Conservation (phyloP, 2,888 invertebrate genomes). For the Acrocyrtus sp. region DNA sequence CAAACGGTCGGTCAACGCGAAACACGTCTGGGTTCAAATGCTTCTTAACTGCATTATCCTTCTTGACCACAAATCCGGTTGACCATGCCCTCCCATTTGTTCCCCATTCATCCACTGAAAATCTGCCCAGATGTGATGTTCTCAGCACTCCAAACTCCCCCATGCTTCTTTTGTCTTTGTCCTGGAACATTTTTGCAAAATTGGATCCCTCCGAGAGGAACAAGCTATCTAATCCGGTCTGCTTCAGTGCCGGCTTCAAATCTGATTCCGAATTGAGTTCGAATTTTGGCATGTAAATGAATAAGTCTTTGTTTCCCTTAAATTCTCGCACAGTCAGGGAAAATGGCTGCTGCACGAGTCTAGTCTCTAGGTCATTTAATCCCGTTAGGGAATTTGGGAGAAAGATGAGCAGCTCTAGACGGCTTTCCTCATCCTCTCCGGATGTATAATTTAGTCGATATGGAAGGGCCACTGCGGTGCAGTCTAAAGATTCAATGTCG, state of each 20-base stretch:
- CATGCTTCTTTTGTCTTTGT: not conserved
- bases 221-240: slow-evolving; percentile 34
- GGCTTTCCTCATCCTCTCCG: slow-evolving; percentile 67
- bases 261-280: slow-evolving; percentile 69
- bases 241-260: slow-evolving; percentile 14
- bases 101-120: slow-evolving; percentile 50
- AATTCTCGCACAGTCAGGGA: slow-evolving; percentile 68
- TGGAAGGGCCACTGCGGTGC: slow-evolving; percentile 65
- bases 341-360: slow-evolving; percentile 70
- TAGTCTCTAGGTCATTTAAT: slow-evolving; percentile 72
- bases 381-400: slow-evolving; percentile 77
- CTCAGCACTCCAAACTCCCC: slow-evolving; percentile 28
- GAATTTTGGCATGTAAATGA: slow-evolving; percentile 81
- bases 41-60: slow-evolving; percentile 19
- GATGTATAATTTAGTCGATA: slow-evolving; percentile 65
- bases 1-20: slow-evolving; percentile 48
- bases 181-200: slow-evolving; percentile 33
- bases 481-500: slow-evolving; percentile 61
- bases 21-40: slow-evolving; percentile 46
- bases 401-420: slow-evolving; percentile 79
- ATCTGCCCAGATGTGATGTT: slow-evolving; percentile 36
- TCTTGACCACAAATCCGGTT: no score
- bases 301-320: slow-evolving; percentile 73
- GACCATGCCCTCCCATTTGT: slow-evolving; percentile 29
- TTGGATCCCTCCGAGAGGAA: slow-evolving; percentile 34